Conservation (phyloP, 2,797 vertebrate species). For the Micropoecilia bifurca region DNA sequence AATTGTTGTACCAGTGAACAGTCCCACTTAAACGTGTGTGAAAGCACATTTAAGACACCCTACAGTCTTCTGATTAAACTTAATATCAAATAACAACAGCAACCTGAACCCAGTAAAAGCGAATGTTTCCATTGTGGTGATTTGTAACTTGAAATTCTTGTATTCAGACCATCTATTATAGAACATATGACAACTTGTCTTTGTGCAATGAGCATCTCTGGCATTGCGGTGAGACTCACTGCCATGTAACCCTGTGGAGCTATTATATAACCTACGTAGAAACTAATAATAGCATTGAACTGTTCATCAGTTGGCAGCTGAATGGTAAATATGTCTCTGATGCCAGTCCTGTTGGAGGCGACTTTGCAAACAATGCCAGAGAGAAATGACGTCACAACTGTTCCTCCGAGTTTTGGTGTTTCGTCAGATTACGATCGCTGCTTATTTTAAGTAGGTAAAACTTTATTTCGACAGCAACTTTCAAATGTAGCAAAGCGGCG, state of each 20-base stretch:
- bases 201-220: background rate
- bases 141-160: background rate
- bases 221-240: constrained; percentile 6
- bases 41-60: background rate
- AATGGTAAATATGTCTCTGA: constrained; percentile 39
- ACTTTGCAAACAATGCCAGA: constrained; percentile 22
- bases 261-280: constrained; percentile 38
- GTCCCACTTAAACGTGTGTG: background rate
- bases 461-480: background rate
- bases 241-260: constrained; percentile 11
- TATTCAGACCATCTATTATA: background rate
- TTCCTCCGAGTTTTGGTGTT: constrained; percentile 3
- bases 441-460: background rate
- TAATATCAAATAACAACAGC: background rate
- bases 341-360: constrained; percentile 24
- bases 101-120: background rate
- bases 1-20: background rate
- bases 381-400: constrained; percentile 31
- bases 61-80: background rate
- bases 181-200: background rate
- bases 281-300: constrained; percentile 44
- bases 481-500: background rate
- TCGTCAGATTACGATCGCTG: background rate
- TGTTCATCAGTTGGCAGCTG: constrained; percentile 46
- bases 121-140: background rate